Evolutionary conservation across 1,140 invertebrate species (phyloP).

Genomic region (Leptestheria dahalacensis): DNA sequence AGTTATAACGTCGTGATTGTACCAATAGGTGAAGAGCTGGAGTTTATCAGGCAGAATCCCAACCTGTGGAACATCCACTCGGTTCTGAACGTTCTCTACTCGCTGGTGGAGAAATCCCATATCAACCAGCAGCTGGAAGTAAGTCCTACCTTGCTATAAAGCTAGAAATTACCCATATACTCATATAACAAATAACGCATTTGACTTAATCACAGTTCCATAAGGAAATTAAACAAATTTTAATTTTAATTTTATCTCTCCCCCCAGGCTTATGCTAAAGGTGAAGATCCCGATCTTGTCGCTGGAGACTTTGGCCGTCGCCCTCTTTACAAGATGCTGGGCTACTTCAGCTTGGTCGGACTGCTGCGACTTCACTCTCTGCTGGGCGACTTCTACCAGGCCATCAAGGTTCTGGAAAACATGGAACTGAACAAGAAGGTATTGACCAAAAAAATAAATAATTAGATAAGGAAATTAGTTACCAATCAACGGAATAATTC

Average conservation of each 20-base stretch:
- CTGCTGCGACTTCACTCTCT: conserved; percentile 87
- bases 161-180: too few species aligned
- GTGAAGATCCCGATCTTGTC: conserved; percentile 86
- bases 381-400: conserved; percentile 96
- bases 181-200: too few species aligned
- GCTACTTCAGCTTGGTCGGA: conserved; percentile 94
- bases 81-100: conserved; percentile 94
- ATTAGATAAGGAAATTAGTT: too few species aligned
- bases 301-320: conserved; percentile 93
- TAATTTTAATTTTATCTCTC: neutral
- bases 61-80: conserved; percentile 98
- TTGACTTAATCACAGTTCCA: too few species aligned
- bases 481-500: too few species aligned
- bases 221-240: neutral
- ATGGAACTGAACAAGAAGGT: conserved; percentile 93
- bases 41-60: conserved; percentile 45
- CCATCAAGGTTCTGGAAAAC: conserved; percentile 92
- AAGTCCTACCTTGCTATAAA: conserved; percentile 19
- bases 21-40: conserved; percentile 63
- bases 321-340: conserved; percentile 97
- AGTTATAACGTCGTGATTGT: too few species aligned
- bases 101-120: conserved; percentile 93
- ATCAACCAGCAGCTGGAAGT: conserved; percentile 95
- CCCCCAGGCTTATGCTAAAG: conserved; percentile 48
- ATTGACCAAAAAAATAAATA: too few species aligned